Evolutionary conservation across 2,888 invertebrate species (phyloP), one percentile per base, ranked within the genome.

Genomic region (Platycnemis pennipes): DNA sequence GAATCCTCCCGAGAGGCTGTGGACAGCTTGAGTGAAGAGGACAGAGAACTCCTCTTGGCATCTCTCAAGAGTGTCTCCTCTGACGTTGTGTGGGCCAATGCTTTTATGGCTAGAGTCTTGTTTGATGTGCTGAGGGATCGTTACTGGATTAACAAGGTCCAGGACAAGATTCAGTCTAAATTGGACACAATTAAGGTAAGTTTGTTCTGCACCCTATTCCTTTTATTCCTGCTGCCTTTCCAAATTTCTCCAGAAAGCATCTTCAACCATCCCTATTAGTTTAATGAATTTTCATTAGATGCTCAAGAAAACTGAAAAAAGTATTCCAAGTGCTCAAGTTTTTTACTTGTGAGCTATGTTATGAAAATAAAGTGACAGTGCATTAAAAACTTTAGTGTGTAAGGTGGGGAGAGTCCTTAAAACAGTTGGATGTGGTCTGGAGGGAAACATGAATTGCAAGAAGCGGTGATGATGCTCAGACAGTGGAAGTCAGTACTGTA

Each of bases 81-180:
- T n/a, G 97, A 97, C 95, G 97, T 97, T 95, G 96, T 97, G 95
- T 98, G 98, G 98, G 96, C 99, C 95, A 99, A 99, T 97, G 98
- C 98, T 31, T 96, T 98, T 94, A 95, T 98, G 45, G 98, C 98
- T 56, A 97, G 99, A 94, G 96, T 99, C 86, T 97, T 98, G 95
- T 99, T 98, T 96, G 99, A 99, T 96, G 97, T 99, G 96, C 97
- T 98, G 96, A 97, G 98, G 56, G 98, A 98, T 96, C 97, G 97
- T 1, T 96, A 96, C 94, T 98, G 98, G 97, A 97, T 98, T 69
- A 97, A 97, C 94, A 97, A 97, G 95, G 97, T 99, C 69, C 98
- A 98, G 96, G 97, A 98, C 94, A 97, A 98, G 96, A 98, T 99
- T 96, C 99, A 99, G 96, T 97, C 98, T 96, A 99, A 99, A 97